phyloP scores from a whole-genome alignment of 2,113 vertebrate genomes.

The Odobenus rosmarus region DNA sequence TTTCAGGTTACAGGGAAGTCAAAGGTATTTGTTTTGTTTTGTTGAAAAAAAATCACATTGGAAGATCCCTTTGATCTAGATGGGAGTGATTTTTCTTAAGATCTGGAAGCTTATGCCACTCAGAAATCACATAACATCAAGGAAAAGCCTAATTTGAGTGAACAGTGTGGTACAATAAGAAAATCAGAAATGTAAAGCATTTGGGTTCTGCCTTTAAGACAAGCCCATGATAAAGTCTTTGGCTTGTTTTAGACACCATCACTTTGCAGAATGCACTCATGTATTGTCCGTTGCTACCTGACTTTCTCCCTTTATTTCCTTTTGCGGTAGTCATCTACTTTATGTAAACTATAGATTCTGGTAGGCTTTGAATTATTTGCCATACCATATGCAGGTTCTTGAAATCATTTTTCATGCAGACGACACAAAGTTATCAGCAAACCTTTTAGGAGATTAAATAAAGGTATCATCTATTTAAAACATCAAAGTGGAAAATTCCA shows the following conservation, averaged over 20 bases:
- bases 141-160: background rate
- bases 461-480: background rate
- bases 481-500: background rate
- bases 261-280: constrained; percentile 64
- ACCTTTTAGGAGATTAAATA: background rate
- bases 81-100: constrained; percentile 42
- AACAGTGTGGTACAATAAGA: constrained; percentile 18
- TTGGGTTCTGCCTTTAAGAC: constrained; percentile 66
- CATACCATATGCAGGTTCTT: constrained; percentile 9
- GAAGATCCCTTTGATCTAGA: constrained; percentile 18
- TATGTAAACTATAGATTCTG: constrained; percentile 34
- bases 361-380: background rate
- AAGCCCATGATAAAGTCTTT: constrained; percentile 6
- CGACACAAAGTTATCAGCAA: background rate
- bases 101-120: constrained; percentile 45
- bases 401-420: constrained; percentile 60
- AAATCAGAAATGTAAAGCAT: constrained; percentile 24
- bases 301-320: constrained; percentile 69
- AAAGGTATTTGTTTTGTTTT: background rate
- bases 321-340: constrained; percentile 55
- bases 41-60: background rate
- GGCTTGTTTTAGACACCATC: constrained; percentile 66
- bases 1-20: background rate
- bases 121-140: background rate
- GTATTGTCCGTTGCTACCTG: constrained; percentile 55